Percentiles rank a stretch among this genome's conserved stretches.
These are phyloP conservation scores for Phalloptychus januarius DNA, from an alignment of 2,797 vertebrate genomes.

Conservation along the genomic window DNA sequence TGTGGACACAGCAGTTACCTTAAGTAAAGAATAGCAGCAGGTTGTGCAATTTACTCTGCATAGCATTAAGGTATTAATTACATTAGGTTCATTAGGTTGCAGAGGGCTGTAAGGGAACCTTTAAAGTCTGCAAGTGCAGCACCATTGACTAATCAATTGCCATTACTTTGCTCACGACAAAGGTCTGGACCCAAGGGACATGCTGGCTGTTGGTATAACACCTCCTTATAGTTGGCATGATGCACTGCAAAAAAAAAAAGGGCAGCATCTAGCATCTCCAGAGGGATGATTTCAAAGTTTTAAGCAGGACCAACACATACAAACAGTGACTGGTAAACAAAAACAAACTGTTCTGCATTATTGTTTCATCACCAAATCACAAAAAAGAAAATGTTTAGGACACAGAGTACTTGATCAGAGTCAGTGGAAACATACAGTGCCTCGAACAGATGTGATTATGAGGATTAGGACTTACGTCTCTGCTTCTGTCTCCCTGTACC, in stretches of 20 bases:
- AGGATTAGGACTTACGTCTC: slow-evolving; percentile 60
- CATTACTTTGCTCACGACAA: slow-evolving; percentile 60
- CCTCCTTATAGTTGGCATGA: slow-evolving; percentile 17
- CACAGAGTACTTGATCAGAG: slow-evolving; percentile 35
- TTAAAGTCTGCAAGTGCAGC: slow-evolving; percentile 59
- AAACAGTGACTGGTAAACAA: slow-evolving; percentile 31
- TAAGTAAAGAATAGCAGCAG: slow-evolving; percentile 55
- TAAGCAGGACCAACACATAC: slow-evolving; percentile 35
- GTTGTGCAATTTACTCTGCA: slow-evolving; percentile 52
- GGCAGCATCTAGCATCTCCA: slow-evolving; percentile 20
- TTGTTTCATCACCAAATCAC: slow-evolving; percentile 26
- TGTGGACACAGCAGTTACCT: slow-evolving; percentile 31
- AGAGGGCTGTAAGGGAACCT: slow-evolving; percentile 59
- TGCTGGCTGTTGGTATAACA: slow-evolving; percentile 22
- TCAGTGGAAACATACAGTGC: slow-evolving; percentile 59
- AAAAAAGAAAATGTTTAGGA: slow-evolving; percentile 45
- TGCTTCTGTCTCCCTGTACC: slow-evolving; percentile 16
- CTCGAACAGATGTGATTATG: slow-evolving; percentile 64
- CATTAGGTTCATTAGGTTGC: slow-evolving; percentile 67
- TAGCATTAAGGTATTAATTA: slow-evolving; percentile 72
- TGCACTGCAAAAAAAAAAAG: slow-evolving; percentile 6
- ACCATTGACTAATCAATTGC: slow-evolving; percentile 71
- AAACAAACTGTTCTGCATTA: slow-evolving; percentile 25
- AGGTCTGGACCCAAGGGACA: slow-evolving; percentile 57
- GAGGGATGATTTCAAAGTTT: slow-evolving; percentile 29